Evolutionary conservation across 2,113 vertebrate genomes (phyloP).

Genomic region (Hydropotes inermis): DNA sequence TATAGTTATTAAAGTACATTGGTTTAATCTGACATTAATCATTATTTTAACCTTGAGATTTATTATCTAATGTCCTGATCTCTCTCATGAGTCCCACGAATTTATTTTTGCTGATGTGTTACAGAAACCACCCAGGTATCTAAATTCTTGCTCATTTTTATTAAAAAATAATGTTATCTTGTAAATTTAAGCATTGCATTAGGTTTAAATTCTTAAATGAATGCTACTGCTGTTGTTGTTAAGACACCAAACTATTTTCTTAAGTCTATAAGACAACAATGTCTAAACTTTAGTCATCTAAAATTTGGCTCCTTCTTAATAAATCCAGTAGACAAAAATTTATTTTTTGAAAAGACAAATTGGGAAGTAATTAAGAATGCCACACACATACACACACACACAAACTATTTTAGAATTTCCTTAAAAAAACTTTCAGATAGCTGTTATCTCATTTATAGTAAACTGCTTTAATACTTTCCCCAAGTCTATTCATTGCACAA

Average conservation of each 20-base stretch:
- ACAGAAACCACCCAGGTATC: neutral
- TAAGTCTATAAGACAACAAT: neutral
- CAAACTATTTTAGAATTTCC: neutral
- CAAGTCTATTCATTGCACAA: neutral
- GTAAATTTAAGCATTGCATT: neutral
- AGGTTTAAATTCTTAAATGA: neutral
- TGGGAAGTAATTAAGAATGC: neutral
- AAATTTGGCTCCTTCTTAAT: neutral
- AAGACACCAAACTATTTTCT: neutral
- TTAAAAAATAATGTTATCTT: neutral
- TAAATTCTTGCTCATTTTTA: neutral
- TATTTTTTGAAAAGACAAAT: neutral
- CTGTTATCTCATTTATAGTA: neutral
- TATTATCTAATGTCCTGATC: neutral
- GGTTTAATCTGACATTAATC: neutral
- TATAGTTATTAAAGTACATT: neutral
- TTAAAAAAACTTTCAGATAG: constrained; percentile 10
- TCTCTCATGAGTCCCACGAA: neutral
- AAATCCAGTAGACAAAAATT: neutral
- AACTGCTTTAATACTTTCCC: neutral
- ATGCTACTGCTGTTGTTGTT: neutral
- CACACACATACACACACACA: neutral
- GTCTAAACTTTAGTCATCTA: neutral
- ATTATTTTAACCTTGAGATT: neutral
- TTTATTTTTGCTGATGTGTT: neutral